phyloP scores from a whole-genome alignment of 1,140 invertebrate species.

The Medauroidea extradentata region DNA sequence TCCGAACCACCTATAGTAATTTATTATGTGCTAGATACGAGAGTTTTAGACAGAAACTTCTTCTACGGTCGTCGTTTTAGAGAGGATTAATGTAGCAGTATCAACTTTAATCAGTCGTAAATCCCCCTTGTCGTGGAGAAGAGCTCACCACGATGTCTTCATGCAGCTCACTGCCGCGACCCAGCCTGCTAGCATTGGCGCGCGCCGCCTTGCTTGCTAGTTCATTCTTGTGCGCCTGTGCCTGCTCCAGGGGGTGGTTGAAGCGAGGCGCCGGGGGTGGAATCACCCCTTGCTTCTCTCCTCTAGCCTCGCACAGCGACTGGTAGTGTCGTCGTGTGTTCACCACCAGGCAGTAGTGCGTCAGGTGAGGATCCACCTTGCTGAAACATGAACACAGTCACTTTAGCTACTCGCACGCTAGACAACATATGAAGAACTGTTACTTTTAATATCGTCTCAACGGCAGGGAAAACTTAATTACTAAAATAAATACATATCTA shows the following conservation, averaged over 20 bases:
- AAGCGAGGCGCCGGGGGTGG: constrained; percentile 23
- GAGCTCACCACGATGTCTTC: constrained; percentile 22
- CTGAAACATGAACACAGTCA: constrained; percentile 29
- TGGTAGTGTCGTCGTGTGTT: constrained; percentile 51
- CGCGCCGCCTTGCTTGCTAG: constrained; percentile 3
- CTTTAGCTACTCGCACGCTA: not conserved
- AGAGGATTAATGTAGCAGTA: too few relatives aligned
- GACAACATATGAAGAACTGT: too few relatives aligned
- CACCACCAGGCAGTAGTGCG: constrained; percentile 54
- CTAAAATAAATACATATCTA: too few relatives aligned
- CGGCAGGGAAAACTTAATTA: too few relatives aligned
- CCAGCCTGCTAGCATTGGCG: not conserved
- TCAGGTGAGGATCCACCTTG: constrained; percentile 53
- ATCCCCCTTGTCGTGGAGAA: too few relatives aligned
- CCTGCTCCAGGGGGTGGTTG: constrained; percentile 11
- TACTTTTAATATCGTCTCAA: too few relatives aligned
- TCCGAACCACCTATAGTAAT: too few relatives aligned
- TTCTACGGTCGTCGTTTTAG: too few relatives aligned
- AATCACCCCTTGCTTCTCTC: constrained; percentile 30
- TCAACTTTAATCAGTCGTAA: too few relatives aligned
- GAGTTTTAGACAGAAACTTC: too few relatives aligned
- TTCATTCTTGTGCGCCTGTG: constrained; percentile 10
- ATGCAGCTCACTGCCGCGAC: not conserved
- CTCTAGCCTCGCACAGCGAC: constrained; percentile 50
- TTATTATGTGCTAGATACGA: too few relatives aligned